These are phyloP conservation scores for Drosophila sturtevanti DNA, from an alignment of 1,140 invertebrate genomes.

Conservation along the genomic window DNA sequence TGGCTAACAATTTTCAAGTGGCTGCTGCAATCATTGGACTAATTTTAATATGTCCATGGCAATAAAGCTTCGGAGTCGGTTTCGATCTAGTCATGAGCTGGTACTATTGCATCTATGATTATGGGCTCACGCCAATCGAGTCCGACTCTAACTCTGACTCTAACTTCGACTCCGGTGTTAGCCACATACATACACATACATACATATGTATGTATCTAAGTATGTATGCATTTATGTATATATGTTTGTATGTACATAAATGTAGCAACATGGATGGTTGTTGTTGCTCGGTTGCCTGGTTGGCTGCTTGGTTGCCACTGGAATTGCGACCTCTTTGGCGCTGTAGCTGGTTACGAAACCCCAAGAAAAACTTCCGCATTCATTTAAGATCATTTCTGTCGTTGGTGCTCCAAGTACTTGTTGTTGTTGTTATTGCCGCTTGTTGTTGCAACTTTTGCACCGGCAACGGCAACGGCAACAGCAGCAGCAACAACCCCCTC, in stretches of 20 bases:
- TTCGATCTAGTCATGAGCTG: slow-evolving; percentile 60
- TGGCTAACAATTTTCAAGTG: slow-evolving; percentile 73
- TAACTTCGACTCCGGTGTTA: slow-evolving; percentile 14
- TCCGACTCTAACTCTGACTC: slow-evolving; percentile 28
- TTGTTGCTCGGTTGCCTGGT: slow-evolving; percentile 41
- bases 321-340: slow-evolving; percentile 80
- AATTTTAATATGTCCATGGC: slow-evolving; percentile 80
- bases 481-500: slow-evolving; percentile 59
- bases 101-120: slow-evolving; percentile 71
- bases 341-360: slow-evolving; percentile 82
- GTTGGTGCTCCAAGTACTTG: slow-evolving; percentile 74
- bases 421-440: slow-evolving; percentile 45
- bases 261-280: slow-evolving; percentile 68
- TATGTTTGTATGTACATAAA: slow-evolving; percentile 51
- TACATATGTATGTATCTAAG: background rate
- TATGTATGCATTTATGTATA: too few relatives aligned
- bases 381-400: slow-evolving; percentile 83
- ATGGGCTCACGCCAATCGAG: slow-evolving; percentile 75
- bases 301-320: slow-evolving; percentile 64
- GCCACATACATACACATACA: slow-evolving; percentile 31
- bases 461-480: slow-evolving; percentile 45
- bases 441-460: slow-evolving; percentile 49
- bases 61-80: slow-evolving; percentile 59
- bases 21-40: slow-evolving; percentile 77
- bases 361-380: slow-evolving; percentile 83